Evolutionary conservation across 2,888 invertebrate genomes (phyloP).

Genomic region (Stictocephala bisonia): DNA sequence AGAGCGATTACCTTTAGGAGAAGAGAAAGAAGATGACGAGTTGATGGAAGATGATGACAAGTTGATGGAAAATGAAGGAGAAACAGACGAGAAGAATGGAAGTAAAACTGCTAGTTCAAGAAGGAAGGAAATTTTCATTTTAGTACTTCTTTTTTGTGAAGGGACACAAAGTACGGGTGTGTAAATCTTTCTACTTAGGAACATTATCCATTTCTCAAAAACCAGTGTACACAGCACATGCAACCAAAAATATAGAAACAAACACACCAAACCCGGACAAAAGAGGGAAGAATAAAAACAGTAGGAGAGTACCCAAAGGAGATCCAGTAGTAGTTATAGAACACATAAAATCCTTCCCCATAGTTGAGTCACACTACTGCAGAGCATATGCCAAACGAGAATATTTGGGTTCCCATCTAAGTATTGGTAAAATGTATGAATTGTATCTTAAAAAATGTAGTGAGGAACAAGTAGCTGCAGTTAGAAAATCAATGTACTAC

Average conservation of each 20-base stretch:
- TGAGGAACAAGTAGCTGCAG: slow-evolving; percentile 5
- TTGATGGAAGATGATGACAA: slow-evolving; percentile 32
- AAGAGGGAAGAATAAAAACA: slow-evolving; percentile 31
- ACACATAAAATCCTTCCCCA: slow-evolving; percentile 42
- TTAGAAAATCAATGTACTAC: slow-evolving; percentile 30
- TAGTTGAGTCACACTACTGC: slow-evolving; percentile 40
- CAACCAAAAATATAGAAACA: slow-evolving; percentile 33
- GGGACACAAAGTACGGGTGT: slow-evolving; percentile 33
- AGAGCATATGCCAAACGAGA: slow-evolving; percentile 22
- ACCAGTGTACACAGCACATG: slow-evolving; percentile 44
- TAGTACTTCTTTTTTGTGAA: slow-evolving; percentile 29
- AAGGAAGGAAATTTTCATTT: slow-evolving; percentile 24
- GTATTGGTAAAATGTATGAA: slow-evolving; percentile 40
- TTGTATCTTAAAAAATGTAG: slow-evolving; percentile 38
- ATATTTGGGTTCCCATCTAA: slow-evolving; percentile 32
- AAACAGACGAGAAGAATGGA: slow-evolving; percentile 24
- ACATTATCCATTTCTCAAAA: slow-evolving; percentile 42
- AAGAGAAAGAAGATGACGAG: slow-evolving; percentile 50
- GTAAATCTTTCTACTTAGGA: slow-evolving; percentile 42
- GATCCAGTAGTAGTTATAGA: slow-evolving; percentile 6
- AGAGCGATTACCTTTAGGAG: slow-evolving; percentile 39
- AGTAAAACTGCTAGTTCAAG: slow-evolving; percentile 1
- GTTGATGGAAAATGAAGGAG: slow-evolving; percentile 37
- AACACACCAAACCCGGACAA: slow-evolving; percentile 34
- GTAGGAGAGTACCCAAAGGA: slow-evolving; percentile 33